These are phyloP conservation scores for Imbricaverruca yamaguchii DNA, from an alignment of 2,888 invertebrate species.

Conservation along the genomic window DNA sequence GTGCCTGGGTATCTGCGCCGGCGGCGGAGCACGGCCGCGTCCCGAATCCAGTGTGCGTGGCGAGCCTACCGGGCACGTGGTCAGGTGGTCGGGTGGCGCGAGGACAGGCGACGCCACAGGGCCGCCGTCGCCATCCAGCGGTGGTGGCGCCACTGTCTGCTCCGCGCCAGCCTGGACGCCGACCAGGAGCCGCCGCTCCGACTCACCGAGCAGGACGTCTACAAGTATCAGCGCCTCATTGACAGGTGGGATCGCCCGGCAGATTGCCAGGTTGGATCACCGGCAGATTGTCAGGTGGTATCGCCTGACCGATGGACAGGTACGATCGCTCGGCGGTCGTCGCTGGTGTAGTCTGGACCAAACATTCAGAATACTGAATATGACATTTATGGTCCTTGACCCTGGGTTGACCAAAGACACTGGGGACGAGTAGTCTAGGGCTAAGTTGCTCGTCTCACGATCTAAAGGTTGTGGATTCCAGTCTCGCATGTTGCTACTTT, in stretches of 20 bases:
- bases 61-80: background rate
- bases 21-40: background rate
- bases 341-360: too few species aligned
- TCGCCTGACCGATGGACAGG: too few species aligned
- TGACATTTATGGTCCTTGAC: too few species aligned
- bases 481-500: too few species aligned
- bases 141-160: slow-evolving; percentile 1
- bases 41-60: background rate
- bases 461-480: too few species aligned
- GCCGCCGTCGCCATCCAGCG: background rate
- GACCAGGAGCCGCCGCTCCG: background rate
- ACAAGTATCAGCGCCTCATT: background rate
- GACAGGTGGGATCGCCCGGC: background rate
- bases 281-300: too few species aligned
- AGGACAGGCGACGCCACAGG: background rate
- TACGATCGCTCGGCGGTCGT: too few species aligned
- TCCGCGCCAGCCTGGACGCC: background rate
- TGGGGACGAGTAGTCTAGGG: too few species aligned
- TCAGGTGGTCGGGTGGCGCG: background rate
- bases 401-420: too few species aligned
- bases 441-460: too few species aligned
- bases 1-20: background rate
- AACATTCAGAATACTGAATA: too few species aligned
- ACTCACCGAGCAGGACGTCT: background rate
- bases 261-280: too few species aligned